Conservation (phyloP, 2,113 vertebrate species). For the Notothenia coriiceps region DNA sequence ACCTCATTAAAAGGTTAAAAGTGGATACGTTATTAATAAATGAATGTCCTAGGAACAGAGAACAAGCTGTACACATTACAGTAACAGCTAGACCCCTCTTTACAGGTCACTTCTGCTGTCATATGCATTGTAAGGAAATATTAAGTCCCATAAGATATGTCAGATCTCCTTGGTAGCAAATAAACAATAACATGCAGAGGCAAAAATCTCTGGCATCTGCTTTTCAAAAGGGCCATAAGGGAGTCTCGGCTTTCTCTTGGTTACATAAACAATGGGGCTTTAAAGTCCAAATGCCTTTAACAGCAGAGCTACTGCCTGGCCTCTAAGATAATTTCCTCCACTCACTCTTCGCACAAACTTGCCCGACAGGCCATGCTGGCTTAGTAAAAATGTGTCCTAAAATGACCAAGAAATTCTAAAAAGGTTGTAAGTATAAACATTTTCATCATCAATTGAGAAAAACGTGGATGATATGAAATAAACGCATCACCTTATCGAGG, state of each 20-base stretch:
- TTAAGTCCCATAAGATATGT: conserved; percentile 44
- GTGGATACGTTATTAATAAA: conserved; percentile 6
- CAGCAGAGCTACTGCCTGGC: conserved; percentile 75
- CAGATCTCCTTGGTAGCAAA: conserved; percentile 70
- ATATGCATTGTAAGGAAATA: conserved; percentile 48
- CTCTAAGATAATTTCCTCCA: conserved; percentile 61
- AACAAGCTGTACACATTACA: not conserved
- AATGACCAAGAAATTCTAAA: conserved; percentile 24
- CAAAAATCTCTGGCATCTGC: conserved; percentile 77
- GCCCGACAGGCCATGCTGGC: conserved; percentile 31
- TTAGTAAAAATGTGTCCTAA: conserved; percentile 3
- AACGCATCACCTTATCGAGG: conserved; percentile 4
- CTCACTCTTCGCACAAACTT: conserved; percentile 19
- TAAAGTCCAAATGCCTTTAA: conserved; percentile 81
- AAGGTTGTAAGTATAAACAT: conserved; percentile 2
- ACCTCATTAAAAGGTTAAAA: conserved; percentile 24
- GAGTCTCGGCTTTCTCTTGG: conserved; percentile 78
- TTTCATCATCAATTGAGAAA: conserved; percentile 14
- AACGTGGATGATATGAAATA: not conserved
- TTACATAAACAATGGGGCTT: conserved; percentile 82
- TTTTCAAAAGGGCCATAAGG: conserved; percentile 71
- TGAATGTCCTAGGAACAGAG: not conserved
- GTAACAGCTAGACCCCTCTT: conserved; percentile 22
- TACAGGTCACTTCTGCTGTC: conserved; percentile 22
- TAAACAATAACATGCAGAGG: conserved; percentile 69